Base-by-base conservation (phyloP, 2,888 invertebrate species). In the Spodoptera picta region DNA sequence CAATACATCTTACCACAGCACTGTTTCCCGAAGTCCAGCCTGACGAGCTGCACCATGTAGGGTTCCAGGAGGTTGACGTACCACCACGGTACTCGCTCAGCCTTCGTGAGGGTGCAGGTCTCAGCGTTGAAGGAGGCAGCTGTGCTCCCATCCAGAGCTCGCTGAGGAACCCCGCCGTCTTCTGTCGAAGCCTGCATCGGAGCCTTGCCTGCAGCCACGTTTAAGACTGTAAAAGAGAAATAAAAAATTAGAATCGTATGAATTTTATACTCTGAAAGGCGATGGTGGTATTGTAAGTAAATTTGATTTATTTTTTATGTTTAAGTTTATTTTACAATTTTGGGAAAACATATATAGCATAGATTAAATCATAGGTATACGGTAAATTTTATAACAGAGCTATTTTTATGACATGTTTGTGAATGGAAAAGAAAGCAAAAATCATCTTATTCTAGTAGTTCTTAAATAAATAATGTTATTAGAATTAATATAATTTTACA, bases 41-140 rank as follows among this genome's bases (percentile, higher is more conserved):
- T 95, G 31, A 98, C 98, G 65, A 98, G 95, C 88, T 98, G 98
- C 67, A 98, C 98, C 98, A 98, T 98, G 90, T 98, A 98, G 0
- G 98, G 98, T 87, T 98, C 98, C 69, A 98, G 95, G 0, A 98
- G 95, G 91, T 98, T 98, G 81, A 98, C 98, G 92, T 98, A 98
- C 98, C 98, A 98, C 98, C 98, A 98, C 2, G 98, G 98, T 36
- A 96, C 96, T n/a, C 96, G 93, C 89, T 98, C 98, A 0, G 96
- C 88, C 89, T 97, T 97, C 1, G 98, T 98, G 54, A 98, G 95
- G 0, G 98, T 98, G 90, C 98, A 98, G 2, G 98, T 98, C 75
- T 98, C 97, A 1, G 96, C 90, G 82, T 95, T 97, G 94, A 97
- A 98, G 85, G 96, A 96, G 44, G 97, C 96, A 19, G 98, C 96